Evolutionary conservation across 2,888 invertebrate species (phyloP).

Genomic region (Zele albiditarsus): DNA sequence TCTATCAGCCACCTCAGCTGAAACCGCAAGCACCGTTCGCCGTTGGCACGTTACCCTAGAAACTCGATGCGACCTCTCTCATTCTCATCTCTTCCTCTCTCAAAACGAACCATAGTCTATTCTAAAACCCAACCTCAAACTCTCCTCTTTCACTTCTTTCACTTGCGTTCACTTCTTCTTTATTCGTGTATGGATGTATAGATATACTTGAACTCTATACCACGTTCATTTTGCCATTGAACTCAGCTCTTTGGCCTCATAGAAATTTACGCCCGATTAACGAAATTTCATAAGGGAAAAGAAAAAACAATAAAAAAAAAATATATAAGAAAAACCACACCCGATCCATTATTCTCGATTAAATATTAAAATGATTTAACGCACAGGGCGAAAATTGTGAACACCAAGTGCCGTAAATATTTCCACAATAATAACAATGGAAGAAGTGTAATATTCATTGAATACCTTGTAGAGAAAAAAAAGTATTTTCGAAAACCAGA

Average conservation of each 20-base stretch:
- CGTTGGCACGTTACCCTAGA: constrained; percentile 60
- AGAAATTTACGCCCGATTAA: constrained; percentile 5
- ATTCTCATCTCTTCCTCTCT: constrained; percentile 28
- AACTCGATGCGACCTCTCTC: constrained; percentile 48
- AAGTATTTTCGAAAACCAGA: too few species aligned
- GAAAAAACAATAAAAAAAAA: background rate
- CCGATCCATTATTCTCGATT: constrained; percentile 2
- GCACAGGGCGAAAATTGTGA: background rate
- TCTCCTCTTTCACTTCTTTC: constrained; percentile 14
- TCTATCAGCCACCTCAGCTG: constrained; percentile 62
- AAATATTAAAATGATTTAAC: constrained; percentile 22
- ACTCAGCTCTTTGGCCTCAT: background rate
- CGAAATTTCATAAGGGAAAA: constrained; percentile 10
- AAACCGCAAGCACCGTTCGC: constrained; percentile 62
- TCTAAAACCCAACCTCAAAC: constrained; percentile 10
- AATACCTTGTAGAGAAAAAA: too few species aligned
- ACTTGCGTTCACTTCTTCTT: constrained; percentile 16
- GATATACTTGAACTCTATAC: background rate
- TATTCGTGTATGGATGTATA: background rate
- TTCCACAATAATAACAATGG: too few species aligned
- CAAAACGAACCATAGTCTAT: constrained; percentile 20
- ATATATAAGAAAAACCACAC: background rate
- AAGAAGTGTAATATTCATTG: too few species aligned
- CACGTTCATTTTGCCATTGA: constrained; percentile 12
- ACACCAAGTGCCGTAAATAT: too few species aligned